These are phyloP conservation scores for Glareola pratincola DNA, from an alignment of 2,113 vertebrate genomes.

Conservation along the genomic window DNA sequence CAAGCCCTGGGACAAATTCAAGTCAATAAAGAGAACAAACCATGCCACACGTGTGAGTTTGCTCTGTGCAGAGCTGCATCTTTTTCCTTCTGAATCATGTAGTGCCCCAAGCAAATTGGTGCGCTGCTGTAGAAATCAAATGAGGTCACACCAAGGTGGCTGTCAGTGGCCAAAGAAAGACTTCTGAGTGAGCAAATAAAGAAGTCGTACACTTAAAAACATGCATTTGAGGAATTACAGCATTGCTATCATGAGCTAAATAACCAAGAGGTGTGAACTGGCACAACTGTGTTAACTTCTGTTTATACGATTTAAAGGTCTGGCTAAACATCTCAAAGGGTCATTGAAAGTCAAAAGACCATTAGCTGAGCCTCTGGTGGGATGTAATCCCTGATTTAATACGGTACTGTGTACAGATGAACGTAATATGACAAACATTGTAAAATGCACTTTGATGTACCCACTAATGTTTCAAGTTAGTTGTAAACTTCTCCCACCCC, in stretches of 20 bases:
- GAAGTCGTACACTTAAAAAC: fast-evolving
- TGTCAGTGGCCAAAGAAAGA: background rate
- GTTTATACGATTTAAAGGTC: background rate
- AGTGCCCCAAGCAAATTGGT: background rate
- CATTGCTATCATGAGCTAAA: background rate
- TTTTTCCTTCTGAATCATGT: background rate
- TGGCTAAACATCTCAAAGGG: background rate
- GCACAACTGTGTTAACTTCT: background rate
- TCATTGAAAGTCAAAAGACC: background rate
- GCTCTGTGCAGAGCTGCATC: background rate
- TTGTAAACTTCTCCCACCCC: background rate
- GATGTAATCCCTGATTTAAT: background rate
- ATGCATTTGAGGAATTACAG: background rate
- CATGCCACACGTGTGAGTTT: background rate
- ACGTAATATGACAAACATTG: background rate
- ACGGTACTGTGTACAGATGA: background rate
- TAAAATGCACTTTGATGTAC: background rate
- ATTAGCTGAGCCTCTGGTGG: background rate
- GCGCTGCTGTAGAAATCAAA: background rate
- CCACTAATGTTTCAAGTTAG: background rate
- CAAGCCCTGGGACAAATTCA: background rate
- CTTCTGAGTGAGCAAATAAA: background rate
- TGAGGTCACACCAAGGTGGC: background rate
- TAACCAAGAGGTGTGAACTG: background rate
- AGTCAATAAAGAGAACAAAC: background rate